Percentiles rank a stretch among this genome's conserved stretches.
Evolutionary conservation across 2,113 vertebrate species (phyloP).

Genomic region (mouse (Mus musculus)): DNA sequence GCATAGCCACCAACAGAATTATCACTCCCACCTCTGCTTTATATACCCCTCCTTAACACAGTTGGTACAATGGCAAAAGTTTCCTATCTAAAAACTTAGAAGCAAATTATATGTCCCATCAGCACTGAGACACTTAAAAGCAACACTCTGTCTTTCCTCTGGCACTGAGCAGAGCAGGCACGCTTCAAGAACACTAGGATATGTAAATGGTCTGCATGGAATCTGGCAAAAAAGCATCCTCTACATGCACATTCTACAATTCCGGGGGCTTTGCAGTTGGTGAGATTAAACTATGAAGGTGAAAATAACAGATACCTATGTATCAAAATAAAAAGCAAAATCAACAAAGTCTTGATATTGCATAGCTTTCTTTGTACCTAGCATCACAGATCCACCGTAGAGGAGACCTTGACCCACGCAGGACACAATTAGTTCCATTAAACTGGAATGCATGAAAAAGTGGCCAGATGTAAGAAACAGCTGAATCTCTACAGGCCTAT

Average conservation of each 20-base stretch:
- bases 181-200: background rate
- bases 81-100: background rate
- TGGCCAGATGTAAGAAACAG: background rate
- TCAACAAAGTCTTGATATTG: background rate
- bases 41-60: background rate
- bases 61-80: background rate
- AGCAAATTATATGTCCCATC: background rate
- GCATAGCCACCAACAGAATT: background rate
- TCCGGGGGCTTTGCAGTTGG: background rate
- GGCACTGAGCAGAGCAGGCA: background rate
- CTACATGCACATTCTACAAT: background rate
- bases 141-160: background rate
- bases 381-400: background rate
- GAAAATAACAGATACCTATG: background rate
- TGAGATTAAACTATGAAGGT: background rate
- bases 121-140: background rate
- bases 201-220: background rate
- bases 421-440: background rate
- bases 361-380: background rate
- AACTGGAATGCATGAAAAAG: background rate
- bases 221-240: background rate
- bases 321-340: background rate
- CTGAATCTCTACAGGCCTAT: background rate
- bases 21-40: constrained; percentile 47
- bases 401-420: background rate